phyloP scores from a whole-genome alignment of 2,113 vertebrate species.

The pig (Sus scrofa) region DNA sequence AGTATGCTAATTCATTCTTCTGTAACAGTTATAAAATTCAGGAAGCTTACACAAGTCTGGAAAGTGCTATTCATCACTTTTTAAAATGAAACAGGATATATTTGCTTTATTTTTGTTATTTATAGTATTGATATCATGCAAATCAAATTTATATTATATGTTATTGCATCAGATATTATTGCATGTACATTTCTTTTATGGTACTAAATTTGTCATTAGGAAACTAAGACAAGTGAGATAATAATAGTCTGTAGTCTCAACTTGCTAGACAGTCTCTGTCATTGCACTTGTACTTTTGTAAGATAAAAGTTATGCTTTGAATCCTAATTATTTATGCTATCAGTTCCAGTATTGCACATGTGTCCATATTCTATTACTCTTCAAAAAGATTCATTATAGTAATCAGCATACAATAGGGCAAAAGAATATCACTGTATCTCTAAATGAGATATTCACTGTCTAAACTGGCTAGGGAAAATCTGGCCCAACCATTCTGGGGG shows the following conservation, averaged over 20 bases:
- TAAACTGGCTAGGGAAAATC: background rate
- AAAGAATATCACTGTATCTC: background rate
- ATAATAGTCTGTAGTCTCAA: background rate
- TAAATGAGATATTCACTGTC: background rate
- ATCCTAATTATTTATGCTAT: slow-evolving; percentile 18
- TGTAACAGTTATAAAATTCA: slow-evolving; percentile 53
- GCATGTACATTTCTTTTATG: slow-evolving; percentile 2
- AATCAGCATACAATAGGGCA: background rate
- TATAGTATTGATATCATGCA: slow-evolving; percentile 49
- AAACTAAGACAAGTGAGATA: slow-evolving; percentile 39
- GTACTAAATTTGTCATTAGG: slow-evolving; percentile 23
- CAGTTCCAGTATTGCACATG: background rate
- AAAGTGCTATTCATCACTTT: slow-evolving; percentile 48
- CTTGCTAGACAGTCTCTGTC: background rate
- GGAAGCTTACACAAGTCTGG: slow-evolving; percentile 58
- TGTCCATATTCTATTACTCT: background rate
- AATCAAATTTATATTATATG: slow-evolving; percentile 61
- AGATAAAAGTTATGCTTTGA: slow-evolving; percentile 5
- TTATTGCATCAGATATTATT: background rate
- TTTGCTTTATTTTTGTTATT: slow-evolving; percentile 72
- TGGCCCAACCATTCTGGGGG: background rate
- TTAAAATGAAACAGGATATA: slow-evolving; percentile 12
- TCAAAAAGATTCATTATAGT: background rate
- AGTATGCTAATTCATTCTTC: slow-evolving; percentile 61
- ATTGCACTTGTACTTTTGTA: background rate